Base-by-base conservation (phyloP, 2,113 vertebrate genomes). In the Struthidea cinerea region DNA sequence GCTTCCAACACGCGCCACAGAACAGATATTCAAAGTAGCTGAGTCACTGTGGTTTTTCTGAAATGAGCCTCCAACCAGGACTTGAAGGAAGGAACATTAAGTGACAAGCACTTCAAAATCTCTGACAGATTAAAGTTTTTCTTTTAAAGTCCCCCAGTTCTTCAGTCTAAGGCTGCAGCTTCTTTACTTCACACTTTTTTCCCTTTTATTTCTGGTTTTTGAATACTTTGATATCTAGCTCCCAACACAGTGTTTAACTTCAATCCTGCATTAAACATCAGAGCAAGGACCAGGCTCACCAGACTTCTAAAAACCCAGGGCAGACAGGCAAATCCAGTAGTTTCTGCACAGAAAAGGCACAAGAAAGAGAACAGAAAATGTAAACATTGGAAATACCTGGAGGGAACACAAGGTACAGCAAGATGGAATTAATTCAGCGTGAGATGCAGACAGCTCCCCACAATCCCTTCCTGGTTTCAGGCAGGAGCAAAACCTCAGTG, bases 11-110 rank as follows among this genome's bases (percentile, higher is more conserved):
- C 6, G 9, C 81, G 61, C 67, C 93, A 77, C 83, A 71, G 47
- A 89, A 84, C 49, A 83, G 90, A 92, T 90, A 95, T 84, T 95
- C 85, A 78, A 59, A 92, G 88, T 1, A 82, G 88, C 83, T 93
- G 87, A 92, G 63, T 86, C 92, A 89, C 2, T 42, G 41, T 46
- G 77, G 88, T 21, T 91, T 91, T 95, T 86, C 64, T 68, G 73
- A 93, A 94, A 89, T 5, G 77, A 88, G 90, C 53, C 68, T 88
- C 67, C 28, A 80, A 69, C 16, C 55, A 83, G 11, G 10, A 85
- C 13, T 69, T 55, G 60, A 86, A 77, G 73, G 80, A 68, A 87
- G 67, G 74, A 95, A 90, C 89, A 41, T 20, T 0, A 61, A 86
- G 63, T 89, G 93, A 92, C 85, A 89, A 23, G 49, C 61, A 78